phyloP scores from a whole-genome alignment of 1,140 invertebrate genomes.

The Triops longicaudatus region DNA sequence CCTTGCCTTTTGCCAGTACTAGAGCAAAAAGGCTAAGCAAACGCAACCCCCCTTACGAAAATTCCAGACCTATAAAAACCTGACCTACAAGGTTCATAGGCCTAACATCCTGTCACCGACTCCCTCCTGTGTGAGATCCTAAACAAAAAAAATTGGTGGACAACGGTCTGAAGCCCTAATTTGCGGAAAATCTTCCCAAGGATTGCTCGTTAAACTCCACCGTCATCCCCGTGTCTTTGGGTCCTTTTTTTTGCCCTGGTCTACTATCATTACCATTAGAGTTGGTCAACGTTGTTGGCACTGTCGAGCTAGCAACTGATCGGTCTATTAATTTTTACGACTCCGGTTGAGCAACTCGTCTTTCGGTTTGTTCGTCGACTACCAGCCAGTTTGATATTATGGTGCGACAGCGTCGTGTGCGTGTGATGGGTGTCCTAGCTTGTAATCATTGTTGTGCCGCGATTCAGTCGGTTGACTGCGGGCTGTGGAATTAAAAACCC shows the following conservation, averaged over 20 bases:
- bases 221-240: neutral
- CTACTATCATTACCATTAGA: neutral
- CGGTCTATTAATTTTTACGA: neutral
- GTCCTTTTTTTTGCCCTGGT: neutral
- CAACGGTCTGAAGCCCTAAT: neutral
- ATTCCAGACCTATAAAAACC: neutral
- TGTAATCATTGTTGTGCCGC: neutral
- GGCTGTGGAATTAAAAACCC: neutral
- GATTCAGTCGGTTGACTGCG: neutral
- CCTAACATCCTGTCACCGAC: neutral
- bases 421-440: neutral
- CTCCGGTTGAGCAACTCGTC: neutral
- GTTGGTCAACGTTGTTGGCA: neutral
- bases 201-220: neutral
- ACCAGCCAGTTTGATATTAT: neutral
- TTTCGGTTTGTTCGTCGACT: neutral
- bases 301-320: neutral
- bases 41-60: neutral
- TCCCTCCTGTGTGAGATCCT: neutral
- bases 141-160: neutral
- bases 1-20: neutral
- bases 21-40: slow-evolving; percentile 9
- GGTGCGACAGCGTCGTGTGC: slow-evolving; percentile 9
- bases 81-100: neutral
- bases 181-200: neutral